Evolutionary conservation across 2,797 vertebrate species (phyloP), one percentile per base, ranked within the genome.

Genomic region (Ceryle rudis): DNA sequence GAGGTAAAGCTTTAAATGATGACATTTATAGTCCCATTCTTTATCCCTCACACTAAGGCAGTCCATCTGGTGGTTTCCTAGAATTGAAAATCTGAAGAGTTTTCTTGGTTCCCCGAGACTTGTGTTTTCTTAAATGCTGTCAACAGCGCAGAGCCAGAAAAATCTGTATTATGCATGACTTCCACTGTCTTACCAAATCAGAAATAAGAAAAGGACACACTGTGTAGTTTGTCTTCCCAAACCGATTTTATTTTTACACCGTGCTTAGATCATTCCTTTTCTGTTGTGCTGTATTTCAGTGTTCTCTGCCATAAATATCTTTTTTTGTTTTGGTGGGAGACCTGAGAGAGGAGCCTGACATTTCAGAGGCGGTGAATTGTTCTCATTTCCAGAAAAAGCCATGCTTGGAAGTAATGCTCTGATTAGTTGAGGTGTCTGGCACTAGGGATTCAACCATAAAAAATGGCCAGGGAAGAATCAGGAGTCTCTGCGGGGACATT

Each of bases 321-420:
- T 29, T 25, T 21, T 78, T 81, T 72, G 46, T 65, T 91, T 86
- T 72, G 91, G 31, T 37, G 69, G 66, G 31, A 83, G 25, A 31
- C 73, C 37, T 77, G 60, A 79, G 28, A 88, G 58, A 79, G 41
- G 54, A 86, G 37, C 22, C 62, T 78, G 70, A n/a, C 79, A 58
- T 81, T 78, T 71, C 70, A 70, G 66, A 81, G 49, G 39, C 44
- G 75, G 52, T 9, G 49, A 78, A 86, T 58, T 93, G 75, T 89
- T 95, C 57, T 61, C 11, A 23, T 91, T 91, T 89, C 84, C 51
- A 93, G 81, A 92, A 89, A 91, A 22, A 90, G 69, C 33, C 15
- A 15, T 1, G 10, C 29, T 74, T 35, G 54, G 37, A 91, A 70
- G 33, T 29, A 78, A 37, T 12, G 9, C 51, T 83, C 14, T 28